Evolutionary conservation across 2,797 vertebrate genomes (phyloP).

Genomic region (Monodelphis domestica): DNA sequence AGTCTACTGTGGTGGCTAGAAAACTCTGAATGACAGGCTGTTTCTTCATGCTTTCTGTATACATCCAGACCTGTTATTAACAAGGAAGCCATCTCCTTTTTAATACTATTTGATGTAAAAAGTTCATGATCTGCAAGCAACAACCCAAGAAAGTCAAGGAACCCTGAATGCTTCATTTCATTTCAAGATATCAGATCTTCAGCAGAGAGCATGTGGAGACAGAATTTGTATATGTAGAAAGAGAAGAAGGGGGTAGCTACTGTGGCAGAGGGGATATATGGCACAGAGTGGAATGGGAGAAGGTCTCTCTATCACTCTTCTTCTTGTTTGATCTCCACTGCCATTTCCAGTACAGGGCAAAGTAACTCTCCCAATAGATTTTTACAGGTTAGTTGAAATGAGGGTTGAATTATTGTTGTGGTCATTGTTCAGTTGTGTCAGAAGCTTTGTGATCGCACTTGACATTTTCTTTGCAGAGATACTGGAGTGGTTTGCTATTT

Average conservation of each 20-base stretch:
- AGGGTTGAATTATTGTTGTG: neutral
- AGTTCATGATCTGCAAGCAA: neutral
- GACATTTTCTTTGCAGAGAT: too few relatives aligned
- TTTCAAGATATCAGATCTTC: neutral
- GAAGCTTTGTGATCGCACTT: too few relatives aligned
- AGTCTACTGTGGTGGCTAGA: neutral
- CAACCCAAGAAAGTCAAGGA: neutral
- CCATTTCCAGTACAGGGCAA: neutral
- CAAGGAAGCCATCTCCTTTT: neutral
- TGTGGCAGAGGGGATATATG: rapidly evolving
- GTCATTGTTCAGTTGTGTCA: too few relatives aligned
- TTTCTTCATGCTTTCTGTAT: neutral
- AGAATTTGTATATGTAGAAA: neutral
- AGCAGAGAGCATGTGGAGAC: neutral
- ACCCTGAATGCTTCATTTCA: neutral
- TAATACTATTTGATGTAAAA: neutral
- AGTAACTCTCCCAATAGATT: neutral
- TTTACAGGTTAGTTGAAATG: neutral
- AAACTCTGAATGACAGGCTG: neutral
- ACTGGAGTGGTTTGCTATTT: too few relatives aligned
- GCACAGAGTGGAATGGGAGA: rapidly evolving
- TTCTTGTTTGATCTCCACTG: neutral
- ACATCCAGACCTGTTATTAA: neutral
- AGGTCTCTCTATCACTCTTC: neutral
- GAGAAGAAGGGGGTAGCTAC: neutral